Evolutionary conservation across 23 tunicate species (phyloP).

Genomic region (Botrylloides violaceus): DNA sequence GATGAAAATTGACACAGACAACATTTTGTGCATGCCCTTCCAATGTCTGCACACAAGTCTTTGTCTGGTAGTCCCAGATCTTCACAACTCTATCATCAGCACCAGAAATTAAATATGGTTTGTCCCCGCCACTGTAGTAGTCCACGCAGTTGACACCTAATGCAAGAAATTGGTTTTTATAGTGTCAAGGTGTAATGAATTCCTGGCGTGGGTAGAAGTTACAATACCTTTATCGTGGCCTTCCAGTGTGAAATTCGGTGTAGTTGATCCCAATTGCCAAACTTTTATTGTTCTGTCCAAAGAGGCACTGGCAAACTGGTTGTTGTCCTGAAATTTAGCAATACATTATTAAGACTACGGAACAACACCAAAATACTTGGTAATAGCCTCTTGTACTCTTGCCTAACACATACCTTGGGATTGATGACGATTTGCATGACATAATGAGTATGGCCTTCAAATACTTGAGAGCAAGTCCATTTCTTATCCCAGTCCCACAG

Average conservation of each 20-base stretch:
- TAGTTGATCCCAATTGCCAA: constrained; percentile 90
- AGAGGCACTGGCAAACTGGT: constrained; percentile 98
- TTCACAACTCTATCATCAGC: constrained; percentile 96
- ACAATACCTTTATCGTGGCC: constrained; percentile 98
- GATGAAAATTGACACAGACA: constrained; percentile 86
- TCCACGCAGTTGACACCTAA: constrained; percentile 99
- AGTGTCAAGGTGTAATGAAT: no score
- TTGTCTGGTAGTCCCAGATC: constrained; percentile 99
- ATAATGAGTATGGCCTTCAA: constrained; percentile 99
- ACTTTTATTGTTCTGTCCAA: constrained; percentile 96
- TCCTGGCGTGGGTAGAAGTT: no score
- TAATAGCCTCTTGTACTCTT: no score
- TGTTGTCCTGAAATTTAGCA: constrained; percentile 52
- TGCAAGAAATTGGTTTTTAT: no score
- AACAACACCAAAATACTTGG: no score
- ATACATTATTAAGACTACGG: no score
- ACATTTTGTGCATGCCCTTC: constrained; percentile 99
- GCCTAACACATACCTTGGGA: constrained; percentile 50
- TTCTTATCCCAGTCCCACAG: constrained; percentile 99
- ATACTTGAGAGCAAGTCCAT: constrained; percentile 91
- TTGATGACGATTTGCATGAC: constrained; percentile 99
- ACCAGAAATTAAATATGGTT: constrained; percentile 97
- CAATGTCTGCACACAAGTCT: constrained; percentile 98
- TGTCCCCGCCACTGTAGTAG: constrained; percentile 99
- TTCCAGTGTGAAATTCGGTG: constrained; percentile 95